These are phyloP conservation scores for Hirtodrosophila confusa DNA, from an alignment of 2,888 invertebrate species.

Conservation along the genomic window DNA sequence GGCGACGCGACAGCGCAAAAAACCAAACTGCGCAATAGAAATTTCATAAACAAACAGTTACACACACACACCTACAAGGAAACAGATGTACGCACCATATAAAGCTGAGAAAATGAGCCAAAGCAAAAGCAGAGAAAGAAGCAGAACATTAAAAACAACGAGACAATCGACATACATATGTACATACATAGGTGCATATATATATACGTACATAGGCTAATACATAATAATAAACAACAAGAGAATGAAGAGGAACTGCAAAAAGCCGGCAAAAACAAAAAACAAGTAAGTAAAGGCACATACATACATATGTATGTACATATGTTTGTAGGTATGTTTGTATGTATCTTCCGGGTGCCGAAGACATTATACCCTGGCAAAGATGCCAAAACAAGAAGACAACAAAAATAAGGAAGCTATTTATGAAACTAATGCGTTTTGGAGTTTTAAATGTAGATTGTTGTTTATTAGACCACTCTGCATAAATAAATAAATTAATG, in stretches of 20 bases:
- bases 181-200: slow-evolving; percentile 21
- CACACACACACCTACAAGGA: slow-evolving; percentile 13
- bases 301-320: not conserved
- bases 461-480: too few species aligned
- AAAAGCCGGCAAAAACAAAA: slow-evolving; percentile 68
- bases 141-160: slow-evolving; percentile 39
- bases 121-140: slow-evolving; percentile 48
- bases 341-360: not conserved
- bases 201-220: not conserved
- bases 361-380: too few species aligned
- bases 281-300: slow-evolving; percentile 25
- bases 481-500: too few species aligned
- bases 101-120: slow-evolving; percentile 41
- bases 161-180: slow-evolving; percentile 32
- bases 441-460: too few species aligned
- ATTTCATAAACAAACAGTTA: slow-evolving; percentile 70
- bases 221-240: slow-evolving; percentile 58
- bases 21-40: slow-evolving; percentile 78
- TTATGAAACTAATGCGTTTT: too few species aligned
- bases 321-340: slow-evolving; percentile 3
- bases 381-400: too few species aligned
- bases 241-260: slow-evolving; percentile 42
- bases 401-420: too few species aligned
- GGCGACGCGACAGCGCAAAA: slow-evolving; percentile 48
- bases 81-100: slow-evolving; percentile 25